These are phyloP conservation scores for Halcyon chelicuti DNA, from an alignment of 2,797 vertebrate genomes.

Conservation along the genomic window DNA sequence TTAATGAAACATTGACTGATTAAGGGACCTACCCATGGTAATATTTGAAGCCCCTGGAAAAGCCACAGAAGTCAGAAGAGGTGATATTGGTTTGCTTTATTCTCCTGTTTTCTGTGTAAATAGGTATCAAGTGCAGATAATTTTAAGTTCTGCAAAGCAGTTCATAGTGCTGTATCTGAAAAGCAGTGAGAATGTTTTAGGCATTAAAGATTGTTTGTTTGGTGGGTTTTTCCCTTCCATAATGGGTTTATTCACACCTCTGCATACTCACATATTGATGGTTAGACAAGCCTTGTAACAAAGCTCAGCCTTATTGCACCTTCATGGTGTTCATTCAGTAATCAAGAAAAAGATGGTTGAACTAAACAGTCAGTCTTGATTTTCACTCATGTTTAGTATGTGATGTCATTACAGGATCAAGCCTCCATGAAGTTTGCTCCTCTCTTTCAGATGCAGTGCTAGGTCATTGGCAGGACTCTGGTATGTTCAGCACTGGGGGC, in stretches of 20 bases:
- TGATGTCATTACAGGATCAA: neutral
- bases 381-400: neutral
- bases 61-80: neutral
- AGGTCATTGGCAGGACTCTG: neutral
- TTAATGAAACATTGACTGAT: neutral
- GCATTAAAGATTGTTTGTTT: neutral
- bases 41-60: neutral
- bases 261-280: neutral
- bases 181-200: neutral
- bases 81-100: neutral
- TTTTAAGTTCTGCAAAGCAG: neutral
- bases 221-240: neutral
- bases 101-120: neutral
- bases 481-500: neutral
- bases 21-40: neutral
- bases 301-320: neutral
- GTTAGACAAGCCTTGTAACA: slow-evolving; percentile 1
- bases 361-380: neutral
- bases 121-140: neutral
- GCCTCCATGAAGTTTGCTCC: neutral
- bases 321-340: neutral
- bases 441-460: neutral
- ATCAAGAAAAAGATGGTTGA: neutral
- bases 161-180: neutral
- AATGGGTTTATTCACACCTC: neutral